Evolutionary conservation across 2,888 invertebrate genomes (phyloP), one percentile per base, ranked within the genome.

Genomic region (Cheilosia vulpina): DNA sequence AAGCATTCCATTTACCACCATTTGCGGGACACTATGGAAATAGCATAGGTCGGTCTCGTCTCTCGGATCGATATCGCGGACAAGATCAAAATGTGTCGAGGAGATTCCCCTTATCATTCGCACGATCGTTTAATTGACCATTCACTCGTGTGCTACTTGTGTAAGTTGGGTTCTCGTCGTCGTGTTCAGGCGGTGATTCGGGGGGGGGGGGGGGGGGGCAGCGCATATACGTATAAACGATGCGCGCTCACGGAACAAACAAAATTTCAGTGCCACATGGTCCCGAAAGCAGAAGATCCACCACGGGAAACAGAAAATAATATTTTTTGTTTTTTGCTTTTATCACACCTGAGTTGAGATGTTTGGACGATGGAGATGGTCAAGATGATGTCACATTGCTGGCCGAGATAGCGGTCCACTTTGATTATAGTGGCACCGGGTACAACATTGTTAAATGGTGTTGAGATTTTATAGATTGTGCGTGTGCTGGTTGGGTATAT

Each of bases 61-160:
- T 55, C 15, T 55, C 11, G 41, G 57, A n/a, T 11, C 27, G n/a
- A 45, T 31, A 60, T 58, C 68, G n/a, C 27, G 34, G 57, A 15
- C 21, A 21, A 68, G 60, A 76, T 76, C 76, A 43, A 66, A 58
- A 60, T 57, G 41, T 58, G 57, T 58, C 21, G 38, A 41, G 45
- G 38, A 38, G 38, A 38, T 38, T 38, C 13, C 13, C 53, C 34
- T 53, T 78, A 84, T 80, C 79, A 58, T 69, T 79, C 47, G 83
- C 53, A 45, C 58, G 83, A 84, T 84, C 79, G 73, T 69, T 84
- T 84, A 84, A 84, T 69, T 75, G 83, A 58, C 63, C 80, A 80
- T 84, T 75, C 63, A 66, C 63, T 75, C 75, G 83, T 80, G 68
- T 84, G 83, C 83, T 84, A 84, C 83, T 80, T 69, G 80, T 84